Base-by-base conservation (phyloP, 2,797 vertebrate species). In the Sciurus carolinensis region DNA sequence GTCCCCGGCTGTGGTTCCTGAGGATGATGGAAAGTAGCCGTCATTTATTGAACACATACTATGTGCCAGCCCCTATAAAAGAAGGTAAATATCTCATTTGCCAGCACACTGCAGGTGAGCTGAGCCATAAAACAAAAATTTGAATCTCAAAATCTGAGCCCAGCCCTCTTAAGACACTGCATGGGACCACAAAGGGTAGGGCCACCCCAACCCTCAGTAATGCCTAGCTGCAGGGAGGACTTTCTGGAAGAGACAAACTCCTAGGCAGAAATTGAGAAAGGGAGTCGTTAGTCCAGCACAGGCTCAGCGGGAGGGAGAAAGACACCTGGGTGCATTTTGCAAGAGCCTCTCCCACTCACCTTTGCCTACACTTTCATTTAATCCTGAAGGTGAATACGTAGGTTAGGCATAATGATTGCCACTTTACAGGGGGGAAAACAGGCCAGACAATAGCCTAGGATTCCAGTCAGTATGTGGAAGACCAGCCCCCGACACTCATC, bases 311-410 rank as follows among this genome's bases (percentile, higher is more conserved):
- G 77, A 36, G 33, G 83, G 81, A 69, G 80, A 22, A 54, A 39
- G 39, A 59, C 26, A 0, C 42, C 0, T 1, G 42, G 5, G 5
- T 7, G 0, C 1, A 39, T 5, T 20, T 36, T 57, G 11, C 0
- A 0, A 1, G 9, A 24, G 59, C 59, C 22, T 59, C 59, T 59
- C 9, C 5, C 22, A 7, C 59, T 24, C 24, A 59, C 7, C 44
- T 50, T 17, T 1, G 5, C 17, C 39, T 22, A 24, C 24, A 4
- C 17, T 33, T 22, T 62, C 9, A 2, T 22, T 44, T 28, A 14
- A 33, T 57, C 50, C 90, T 71, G 11, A 66, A 52, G 24, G 33
- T 7, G 1, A 33, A 44, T 7, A 0, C 24, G 0, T 7, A 33
- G 36, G 54, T 67, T n/a, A 24, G 28, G 39, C 22, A 5, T 12